These are phyloP conservation scores for Sesia apiformis DNA, from an alignment of 2,888 invertebrate species.

Conservation along the genomic window DNA sequence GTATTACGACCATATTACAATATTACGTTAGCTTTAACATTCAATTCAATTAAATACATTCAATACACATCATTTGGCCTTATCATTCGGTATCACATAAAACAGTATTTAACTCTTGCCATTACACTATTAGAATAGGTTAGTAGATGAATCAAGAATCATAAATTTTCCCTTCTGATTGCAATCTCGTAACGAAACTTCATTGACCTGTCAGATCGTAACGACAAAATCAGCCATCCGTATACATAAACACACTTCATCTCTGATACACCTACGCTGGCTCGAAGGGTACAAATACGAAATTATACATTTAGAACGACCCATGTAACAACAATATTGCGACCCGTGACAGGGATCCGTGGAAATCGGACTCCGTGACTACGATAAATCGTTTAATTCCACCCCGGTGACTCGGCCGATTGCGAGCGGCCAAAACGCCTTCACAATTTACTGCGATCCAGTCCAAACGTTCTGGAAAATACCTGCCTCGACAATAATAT, in stretches of 20 bases:
- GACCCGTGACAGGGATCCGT: constrained; percentile 39
- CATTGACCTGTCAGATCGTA: neutral
- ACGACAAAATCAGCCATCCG: neutral
- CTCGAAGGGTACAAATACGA: constrained; percentile 18
- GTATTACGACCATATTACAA: too few relatives aligned
- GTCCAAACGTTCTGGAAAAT: constrained; percentile 26
- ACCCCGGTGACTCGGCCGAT: constrained; percentile 58
- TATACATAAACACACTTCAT: neutral
- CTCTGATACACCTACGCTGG: constrained; percentile 1
- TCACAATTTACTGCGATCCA: constrained; percentile 45
- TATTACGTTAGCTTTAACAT: too few relatives aligned
- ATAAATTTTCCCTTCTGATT: too few relatives aligned
- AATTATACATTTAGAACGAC: constrained; percentile 25
- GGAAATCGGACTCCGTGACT: constrained; percentile 53
- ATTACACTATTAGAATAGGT: too few relatives aligned
- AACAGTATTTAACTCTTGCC: too few relatives aligned
- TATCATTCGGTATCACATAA: too few relatives aligned
- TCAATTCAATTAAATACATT: too few relatives aligned
- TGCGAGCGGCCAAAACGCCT: constrained; percentile 52
- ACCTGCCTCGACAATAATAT: constrained; percentile 32
- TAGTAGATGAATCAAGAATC: too few relatives aligned
- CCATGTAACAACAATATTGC: constrained; percentile 41
- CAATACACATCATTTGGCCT: too few relatives aligned
- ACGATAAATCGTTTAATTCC: constrained; percentile 70
- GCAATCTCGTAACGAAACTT: too few relatives aligned